Conservation (phyloP, 1,140 invertebrate genomes). For the Diorhabda sublineata region DNA sequence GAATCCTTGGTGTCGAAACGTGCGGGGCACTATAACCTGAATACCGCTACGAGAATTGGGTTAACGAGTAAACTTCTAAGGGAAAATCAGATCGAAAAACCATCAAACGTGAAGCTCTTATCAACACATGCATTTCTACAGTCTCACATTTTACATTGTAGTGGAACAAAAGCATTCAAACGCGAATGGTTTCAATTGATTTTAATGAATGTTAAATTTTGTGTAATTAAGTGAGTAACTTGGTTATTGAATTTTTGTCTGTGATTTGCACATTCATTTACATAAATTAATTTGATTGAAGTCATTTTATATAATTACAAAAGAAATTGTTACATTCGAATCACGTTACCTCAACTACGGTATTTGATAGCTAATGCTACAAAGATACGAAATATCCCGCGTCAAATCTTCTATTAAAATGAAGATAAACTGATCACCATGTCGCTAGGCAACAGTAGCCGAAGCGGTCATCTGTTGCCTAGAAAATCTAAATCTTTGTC, state of each 20-base stretch:
- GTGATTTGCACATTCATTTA: too few relatives aligned
- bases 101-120: neutral
- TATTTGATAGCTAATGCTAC: too few relatives aligned
- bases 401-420: neutral
- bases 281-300: too few relatives aligned
- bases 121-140: neutral
- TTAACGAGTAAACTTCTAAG: conserved; percentile 26
- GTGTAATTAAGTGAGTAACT: too few relatives aligned
- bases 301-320: too few relatives aligned
- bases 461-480: conserved; percentile 23
- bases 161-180: neutral
- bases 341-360: too few relatives aligned
- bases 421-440: neutral
- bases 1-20: conserved; percentile 28
- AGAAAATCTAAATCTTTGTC: conserved; percentile 20
- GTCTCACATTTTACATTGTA: neutral
- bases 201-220: neutral
- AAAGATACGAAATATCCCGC: too few relatives aligned
- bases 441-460: conserved; percentile 9
- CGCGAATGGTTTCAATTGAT: neutral
- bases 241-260: too few relatives aligned
- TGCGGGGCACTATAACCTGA: conserved; percentile 29
- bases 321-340: too few relatives aligned
- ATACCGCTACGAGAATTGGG: conserved; percentile 20
- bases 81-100: conserved; percentile 8